Percentiles rank a stretch among this genome's conserved stretches.
Conservation (phyloP, 2,113 vertebrate genomes). For the Xyrauchen texanus region DNA sequence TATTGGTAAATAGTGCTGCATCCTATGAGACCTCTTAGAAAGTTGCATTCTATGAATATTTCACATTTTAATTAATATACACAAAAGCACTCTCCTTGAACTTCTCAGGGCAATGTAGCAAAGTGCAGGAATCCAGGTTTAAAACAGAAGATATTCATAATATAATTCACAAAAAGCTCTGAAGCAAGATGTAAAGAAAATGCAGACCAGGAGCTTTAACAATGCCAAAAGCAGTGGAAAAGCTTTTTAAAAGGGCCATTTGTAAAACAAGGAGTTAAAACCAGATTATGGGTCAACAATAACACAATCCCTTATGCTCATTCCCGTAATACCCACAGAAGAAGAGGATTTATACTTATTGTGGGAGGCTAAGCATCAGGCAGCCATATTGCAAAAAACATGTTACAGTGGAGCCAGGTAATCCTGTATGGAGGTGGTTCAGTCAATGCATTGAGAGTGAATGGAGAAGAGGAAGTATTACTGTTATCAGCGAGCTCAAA, state of each 20-base stretch:
- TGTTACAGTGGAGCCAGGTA: conserved; percentile 70
- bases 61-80: background rate
- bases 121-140: no score
- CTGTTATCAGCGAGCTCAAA: conserved; percentile 33
- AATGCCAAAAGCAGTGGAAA: conserved; percentile 44
- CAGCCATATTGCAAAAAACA: conserved; percentile 65
- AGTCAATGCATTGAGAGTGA: background rate
- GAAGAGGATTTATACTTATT: conserved; percentile 76
- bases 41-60: background rate
- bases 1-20: no score
- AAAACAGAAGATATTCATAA: conserved; percentile 19
- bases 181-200: conserved; percentile 28
- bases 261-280: conserved; percentile 72
- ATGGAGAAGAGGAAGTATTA: conserved; percentile 28
- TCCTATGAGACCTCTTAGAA: no score
- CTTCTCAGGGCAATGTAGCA: background rate
- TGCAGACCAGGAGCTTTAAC: conserved; percentile 49
- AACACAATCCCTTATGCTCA: conserved; percentile 73
- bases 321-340: conserved; percentile 75
- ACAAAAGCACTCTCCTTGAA: background rate
- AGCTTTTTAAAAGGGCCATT: conserved; percentile 60
- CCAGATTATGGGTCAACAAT: conserved; percentile 74
- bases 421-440: conserved; percentile 49
- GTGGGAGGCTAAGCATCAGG: conserved; percentile 65
- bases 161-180: conserved; percentile 22